Conservation (phyloP, 2,888 invertebrate species). For the Meta bourneti region DNA sequence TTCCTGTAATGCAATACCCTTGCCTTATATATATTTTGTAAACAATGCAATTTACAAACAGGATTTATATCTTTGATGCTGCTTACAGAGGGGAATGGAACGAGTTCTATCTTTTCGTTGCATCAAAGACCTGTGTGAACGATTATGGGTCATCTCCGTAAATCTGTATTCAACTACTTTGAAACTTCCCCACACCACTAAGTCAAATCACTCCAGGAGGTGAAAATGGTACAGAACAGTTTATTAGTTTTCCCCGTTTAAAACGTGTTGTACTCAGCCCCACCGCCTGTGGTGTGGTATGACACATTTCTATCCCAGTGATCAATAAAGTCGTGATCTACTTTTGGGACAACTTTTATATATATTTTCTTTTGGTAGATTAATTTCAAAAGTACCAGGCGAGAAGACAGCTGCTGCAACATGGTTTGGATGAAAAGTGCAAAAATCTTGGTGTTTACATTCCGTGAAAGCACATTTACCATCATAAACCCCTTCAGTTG, state of each 20-base stretch:
- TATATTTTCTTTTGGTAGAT: no score
- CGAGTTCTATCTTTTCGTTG: no score
- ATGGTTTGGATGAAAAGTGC: no score
- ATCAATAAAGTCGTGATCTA: not conserved
- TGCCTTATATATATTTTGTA: not conserved
- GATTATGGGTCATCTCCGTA: no score
- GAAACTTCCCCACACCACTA: not conserved
- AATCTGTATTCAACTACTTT: no score
- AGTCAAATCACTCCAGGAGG: not conserved
- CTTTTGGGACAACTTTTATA: not conserved
- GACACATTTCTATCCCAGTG: not conserved
- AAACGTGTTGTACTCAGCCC: not conserved
- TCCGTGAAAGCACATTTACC: no score
- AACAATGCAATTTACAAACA: not conserved
- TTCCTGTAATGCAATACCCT: not conserved
- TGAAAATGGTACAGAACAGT: not conserved
- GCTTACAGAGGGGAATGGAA: not conserved
- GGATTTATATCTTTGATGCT: not conserved
- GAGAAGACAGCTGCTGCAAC: no score
- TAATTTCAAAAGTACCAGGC: no score
- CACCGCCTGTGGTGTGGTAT: not conserved
- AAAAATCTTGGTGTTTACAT: no score
- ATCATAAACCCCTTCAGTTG: no score
- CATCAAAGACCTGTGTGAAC: no score
- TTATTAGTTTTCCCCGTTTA: not conserved